phyloP scores from a whole-genome alignment of 2,113 vertebrate genomes.

The Entelurus aequoreus region DNA sequence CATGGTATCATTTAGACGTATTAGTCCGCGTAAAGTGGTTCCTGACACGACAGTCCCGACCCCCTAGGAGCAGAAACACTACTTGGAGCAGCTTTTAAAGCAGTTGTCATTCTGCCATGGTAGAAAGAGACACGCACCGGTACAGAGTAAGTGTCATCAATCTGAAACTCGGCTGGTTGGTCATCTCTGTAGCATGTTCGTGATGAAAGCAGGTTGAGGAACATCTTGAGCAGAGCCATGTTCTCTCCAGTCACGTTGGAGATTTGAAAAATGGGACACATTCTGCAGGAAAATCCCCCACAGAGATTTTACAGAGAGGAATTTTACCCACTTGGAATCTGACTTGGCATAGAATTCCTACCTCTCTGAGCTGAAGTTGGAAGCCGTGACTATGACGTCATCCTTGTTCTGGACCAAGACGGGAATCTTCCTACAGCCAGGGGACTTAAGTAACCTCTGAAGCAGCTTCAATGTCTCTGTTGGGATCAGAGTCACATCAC shows the following conservation, averaged over 20 bases:
- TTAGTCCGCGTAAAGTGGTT: slow-evolving; percentile 90
- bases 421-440: slow-evolving; percentile 96
- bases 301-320: slow-evolving; percentile 4
- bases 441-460: slow-evolving; percentile 95
- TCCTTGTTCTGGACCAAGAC: slow-evolving; percentile 97
- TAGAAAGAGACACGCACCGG: slow-evolving; percentile 69
- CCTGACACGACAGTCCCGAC: slow-evolving; percentile 97
- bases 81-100: not conserved
- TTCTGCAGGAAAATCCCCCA: slow-evolving; percentile 65
- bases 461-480: slow-evolving; percentile 95
- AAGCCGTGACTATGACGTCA: slow-evolving; percentile 95
- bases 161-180: slow-evolving; percentile 97
- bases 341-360: slow-evolving; percentile 33
- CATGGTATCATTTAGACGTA: slow-evolving; percentile 92
- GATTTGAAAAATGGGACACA: slow-evolving; percentile 99
- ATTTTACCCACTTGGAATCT: not conserved
- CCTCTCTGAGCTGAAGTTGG: slow-evolving; percentile 99
- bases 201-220: slow-evolving; percentile 95
- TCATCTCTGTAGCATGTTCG: slow-evolving; percentile 93
- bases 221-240: slow-evolving; percentile 96
- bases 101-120: not conserved
- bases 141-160: slow-evolving; percentile 98
- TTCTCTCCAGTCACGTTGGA: slow-evolving; percentile 97
- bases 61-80: slow-evolving; percentile 69
- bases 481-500: slow-evolving; percentile 46